These are phyloP conservation scores for Hipparchia semele DNA, from an alignment of 2,888 invertebrate genomes.

Conservation along the genomic window DNA sequence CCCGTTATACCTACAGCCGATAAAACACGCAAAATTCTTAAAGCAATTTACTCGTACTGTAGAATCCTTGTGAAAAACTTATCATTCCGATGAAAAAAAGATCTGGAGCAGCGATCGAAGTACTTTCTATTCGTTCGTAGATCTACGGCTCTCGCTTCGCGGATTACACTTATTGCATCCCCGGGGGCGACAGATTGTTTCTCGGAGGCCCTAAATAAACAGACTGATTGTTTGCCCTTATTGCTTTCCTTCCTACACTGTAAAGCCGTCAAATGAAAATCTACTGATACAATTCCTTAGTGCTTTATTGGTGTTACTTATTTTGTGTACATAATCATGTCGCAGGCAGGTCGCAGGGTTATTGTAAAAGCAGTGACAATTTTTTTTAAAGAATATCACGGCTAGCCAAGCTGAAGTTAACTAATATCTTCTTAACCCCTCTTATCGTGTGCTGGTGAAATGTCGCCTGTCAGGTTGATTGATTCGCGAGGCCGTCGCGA, in stretches of 20 bases:
- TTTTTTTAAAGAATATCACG: too few species aligned
- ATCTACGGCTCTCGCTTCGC: slow-evolving; percentile 39
- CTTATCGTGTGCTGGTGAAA: slow-evolving; percentile 58
- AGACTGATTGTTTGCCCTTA: slow-evolving; percentile 70
- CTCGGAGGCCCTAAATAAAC: slow-evolving; percentile 69
- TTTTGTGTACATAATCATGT: neutral
- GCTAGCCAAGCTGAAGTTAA: too few species aligned
- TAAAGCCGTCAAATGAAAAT: slow-evolving; percentile 48
- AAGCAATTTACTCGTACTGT: too few species aligned
- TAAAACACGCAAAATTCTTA: too few species aligned
- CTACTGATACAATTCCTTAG: slow-evolving; percentile 38
- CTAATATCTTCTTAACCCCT: too few species aligned
- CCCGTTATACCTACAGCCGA: too few species aligned
- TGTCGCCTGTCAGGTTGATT: slow-evolving; percentile 67
- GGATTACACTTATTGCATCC: slow-evolving; percentile 78
- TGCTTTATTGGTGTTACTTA: slow-evolving; percentile 10
- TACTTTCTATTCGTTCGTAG: slow-evolving; percentile 18
- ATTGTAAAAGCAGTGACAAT: too few species aligned
- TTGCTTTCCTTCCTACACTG: slow-evolving; percentile 57
- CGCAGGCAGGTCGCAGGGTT: too few species aligned
- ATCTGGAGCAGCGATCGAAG: too few species aligned
- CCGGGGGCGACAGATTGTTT: slow-evolving; percentile 68
- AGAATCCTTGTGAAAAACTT: too few species aligned
- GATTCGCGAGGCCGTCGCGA: slow-evolving; percentile 61
- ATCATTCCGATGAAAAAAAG: too few species aligned